Base-by-base conservation (phyloP, 2,797 vertebrate genomes). In the Periophthalmus magnuspinnatus region DNA sequence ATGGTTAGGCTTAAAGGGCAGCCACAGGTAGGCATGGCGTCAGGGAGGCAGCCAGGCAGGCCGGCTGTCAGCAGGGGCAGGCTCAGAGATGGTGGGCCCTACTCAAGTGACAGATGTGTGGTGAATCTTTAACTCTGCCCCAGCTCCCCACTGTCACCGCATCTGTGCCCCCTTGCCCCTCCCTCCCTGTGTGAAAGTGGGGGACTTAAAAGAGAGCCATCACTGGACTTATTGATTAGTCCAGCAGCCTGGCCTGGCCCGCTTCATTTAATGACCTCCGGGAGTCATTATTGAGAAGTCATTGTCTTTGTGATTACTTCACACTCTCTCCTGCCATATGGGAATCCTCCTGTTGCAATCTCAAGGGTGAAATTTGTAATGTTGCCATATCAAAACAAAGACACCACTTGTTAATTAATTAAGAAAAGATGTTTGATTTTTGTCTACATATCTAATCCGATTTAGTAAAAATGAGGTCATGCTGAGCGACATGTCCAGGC, bases 171-270 rank as follows among this genome's bases (percentile, higher is more conserved):
- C 70, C 33, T 17, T 76, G 63, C 67, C 56, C 1, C 69, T 78
- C 81, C 80, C 84, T 80, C 84, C 80, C 83, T 89, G 84, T 87
- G 85, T 67, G 83, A 86, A 84, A 86, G 77, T 70, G 68, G 71
- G 58, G 22, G 32, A 69, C 74, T 72, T 33, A 85, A 86, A 91
- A 84, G 77, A 74, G 71, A 83, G 81, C 89, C 79, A 92, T 91
- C 89, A 88, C 81, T 77, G 85, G 80, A 91, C 83, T 91, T 93
- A 94, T 94, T 94, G 93, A 94, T 93, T 89, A 91, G 86, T 77
- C 79, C 79, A 62, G 81, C 64, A 61, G 81, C 63, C 80, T 87
- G 87, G 69, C 86, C 74, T 61, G 71, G 75, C 75, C 66, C 65
- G 81, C 78, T 88, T 88, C 87, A 68, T 92, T 91, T 93, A 93